phyloP scores from a whole-genome alignment of 2,797 vertebrate species.

The Ptychadena robeensis region DNA sequence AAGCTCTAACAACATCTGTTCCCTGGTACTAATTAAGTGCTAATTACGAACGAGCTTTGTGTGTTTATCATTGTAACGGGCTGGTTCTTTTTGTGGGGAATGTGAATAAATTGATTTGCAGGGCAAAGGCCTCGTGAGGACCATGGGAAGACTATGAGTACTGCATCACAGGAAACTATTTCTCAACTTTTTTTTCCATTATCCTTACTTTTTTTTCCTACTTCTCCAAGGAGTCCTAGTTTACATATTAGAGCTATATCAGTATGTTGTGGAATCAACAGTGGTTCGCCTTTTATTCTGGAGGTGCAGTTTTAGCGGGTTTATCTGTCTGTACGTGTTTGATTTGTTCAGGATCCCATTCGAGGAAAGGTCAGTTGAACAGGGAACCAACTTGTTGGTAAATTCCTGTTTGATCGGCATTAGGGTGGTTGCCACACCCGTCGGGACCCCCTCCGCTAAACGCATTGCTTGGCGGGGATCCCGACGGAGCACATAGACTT shows the following conservation, averaged over 20 bases:
- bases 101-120: conserved; percentile 90
- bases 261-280: background rate
- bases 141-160: background rate
- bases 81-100: conserved; percentile 83
- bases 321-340: too few species aligned
- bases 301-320: background rate
- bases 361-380: too few species aligned
- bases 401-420: too few species aligned
- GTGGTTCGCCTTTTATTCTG: background rate
- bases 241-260: background rate
- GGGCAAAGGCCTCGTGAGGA: conserved; percentile 64
- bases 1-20: conserved; percentile 94
- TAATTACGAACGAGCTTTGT: conserved; percentile 89
- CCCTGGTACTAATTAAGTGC: conserved; percentile 89
- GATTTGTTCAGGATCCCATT: too few species aligned
- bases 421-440: too few species aligned
- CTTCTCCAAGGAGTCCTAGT: background rate
- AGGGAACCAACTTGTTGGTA: too few species aligned
- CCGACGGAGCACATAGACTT: too few species aligned
- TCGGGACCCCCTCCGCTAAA: too few species aligned
- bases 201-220: too few species aligned
- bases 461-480: too few species aligned
- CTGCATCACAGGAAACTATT: background rate
- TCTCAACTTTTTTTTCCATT: background rate
- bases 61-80: conserved; percentile 85